phyloP scores from a whole-genome alignment of 2,888 invertebrate genomes.

The Andrena flavipes region DNA sequence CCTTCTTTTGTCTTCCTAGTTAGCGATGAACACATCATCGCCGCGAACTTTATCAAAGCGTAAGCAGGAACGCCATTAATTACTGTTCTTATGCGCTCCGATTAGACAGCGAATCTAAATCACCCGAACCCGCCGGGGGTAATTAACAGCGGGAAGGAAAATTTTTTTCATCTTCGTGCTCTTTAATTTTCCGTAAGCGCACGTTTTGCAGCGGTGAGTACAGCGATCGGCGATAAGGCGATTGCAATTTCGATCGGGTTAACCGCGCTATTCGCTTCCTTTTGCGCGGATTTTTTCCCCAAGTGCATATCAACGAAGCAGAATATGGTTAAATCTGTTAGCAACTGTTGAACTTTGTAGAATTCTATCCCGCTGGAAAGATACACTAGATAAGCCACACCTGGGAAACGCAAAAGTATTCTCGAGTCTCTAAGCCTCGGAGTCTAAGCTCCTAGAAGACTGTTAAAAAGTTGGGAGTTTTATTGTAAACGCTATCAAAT shows the following conservation, averaged over 20 bases:
- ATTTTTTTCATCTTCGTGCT: conserved; percentile 32
- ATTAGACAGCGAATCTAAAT: conserved; percentile 46
- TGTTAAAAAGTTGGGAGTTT: no score
- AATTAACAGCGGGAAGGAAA: conserved; percentile 45
- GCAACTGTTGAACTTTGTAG: not conserved
- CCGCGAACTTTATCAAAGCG: conserved; percentile 38
- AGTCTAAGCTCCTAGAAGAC: no score
- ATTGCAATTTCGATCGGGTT: conserved; percentile 33
- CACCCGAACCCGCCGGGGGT: conserved; percentile 35
- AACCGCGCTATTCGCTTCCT: conserved; percentile 33
- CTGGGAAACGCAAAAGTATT: no score
- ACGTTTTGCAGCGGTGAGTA: conserved; percentile 45
- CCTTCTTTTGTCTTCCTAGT: conserved; percentile 4
- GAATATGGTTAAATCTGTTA: not conserved
- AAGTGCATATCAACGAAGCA: not conserved
- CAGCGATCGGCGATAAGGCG: conserved; percentile 61
- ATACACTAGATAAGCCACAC: no score
- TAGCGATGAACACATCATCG: conserved; percentile 40
- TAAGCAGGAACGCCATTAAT: conserved; percentile 46
- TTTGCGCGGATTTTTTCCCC: not conserved
- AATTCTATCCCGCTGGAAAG: no score
- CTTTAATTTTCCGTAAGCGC: conserved; percentile 65
- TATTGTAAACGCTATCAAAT: no score
- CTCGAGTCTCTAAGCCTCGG: no score
- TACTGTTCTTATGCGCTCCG: conserved; percentile 28